These are phyloP conservation scores for Sylvilagus bachmani DNA, from an alignment of 2,113 vertebrate genomes.

Conservation along the genomic window DNA sequence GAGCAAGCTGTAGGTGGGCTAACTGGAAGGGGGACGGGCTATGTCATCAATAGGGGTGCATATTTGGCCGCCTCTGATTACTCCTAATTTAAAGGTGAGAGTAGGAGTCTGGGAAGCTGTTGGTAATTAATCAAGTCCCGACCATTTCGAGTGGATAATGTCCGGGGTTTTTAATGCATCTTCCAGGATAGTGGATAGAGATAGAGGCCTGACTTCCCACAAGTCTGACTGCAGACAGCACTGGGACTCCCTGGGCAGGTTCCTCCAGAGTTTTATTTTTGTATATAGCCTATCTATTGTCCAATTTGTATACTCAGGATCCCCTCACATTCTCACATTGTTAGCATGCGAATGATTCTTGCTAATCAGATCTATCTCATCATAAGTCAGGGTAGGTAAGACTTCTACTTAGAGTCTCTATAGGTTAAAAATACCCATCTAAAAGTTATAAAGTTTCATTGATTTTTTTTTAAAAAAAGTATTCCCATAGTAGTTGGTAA, in stretches of 20 bases:
- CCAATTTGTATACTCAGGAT: not conserved
- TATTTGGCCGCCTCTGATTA: not conserved
- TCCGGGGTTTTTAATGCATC: not conserved
- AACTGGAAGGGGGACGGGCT: not conserved
- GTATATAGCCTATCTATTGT: not conserved
- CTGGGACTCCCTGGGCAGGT: not conserved
- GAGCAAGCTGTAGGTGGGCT: too few relatives aligned
- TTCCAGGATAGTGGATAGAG: not conserved
- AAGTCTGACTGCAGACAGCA: not conserved
- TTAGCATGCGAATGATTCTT: constrained; percentile 29
- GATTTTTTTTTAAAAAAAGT: constrained; percentile 34
- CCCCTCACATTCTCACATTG: not conserved
- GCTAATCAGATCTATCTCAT: not conserved
- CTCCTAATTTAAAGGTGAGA: not conserved
- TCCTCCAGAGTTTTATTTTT: not conserved
- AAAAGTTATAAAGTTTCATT: constrained; percentile 68
- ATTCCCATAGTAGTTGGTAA: constrained; percentile 57
- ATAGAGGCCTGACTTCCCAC: not conserved
- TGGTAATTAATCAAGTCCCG: not conserved
- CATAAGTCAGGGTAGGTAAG: constrained; percentile 14
- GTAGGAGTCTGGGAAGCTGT: not conserved
- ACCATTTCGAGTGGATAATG: not conserved
- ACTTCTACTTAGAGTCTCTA: constrained; percentile 15
- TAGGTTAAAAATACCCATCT: constrained; percentile 34
- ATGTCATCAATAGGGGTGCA: not conserved